A percentile compares a stretch with the other conserved stretches of the same genome.
phyloP scores from a whole-genome alignment of 64 coral and sea anemone genomes.

The Catalaphyllia jardinei region DNA sequence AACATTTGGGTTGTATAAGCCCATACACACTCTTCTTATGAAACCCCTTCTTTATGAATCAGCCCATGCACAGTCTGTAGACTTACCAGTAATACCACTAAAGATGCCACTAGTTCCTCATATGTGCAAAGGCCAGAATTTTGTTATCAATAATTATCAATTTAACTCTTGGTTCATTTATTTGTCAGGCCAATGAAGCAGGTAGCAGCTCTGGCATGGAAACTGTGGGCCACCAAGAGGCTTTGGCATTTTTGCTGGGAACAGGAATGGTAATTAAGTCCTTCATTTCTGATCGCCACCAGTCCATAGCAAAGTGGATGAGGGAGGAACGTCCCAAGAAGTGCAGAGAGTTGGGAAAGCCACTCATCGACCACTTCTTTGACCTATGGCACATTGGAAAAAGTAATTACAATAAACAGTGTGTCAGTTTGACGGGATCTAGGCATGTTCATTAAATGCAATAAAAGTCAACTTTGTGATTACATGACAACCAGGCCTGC shows the following conservation, averaged over 20 bases:
- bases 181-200: constrained; percentile 26
- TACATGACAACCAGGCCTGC: no score
- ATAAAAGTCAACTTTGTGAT: no score
- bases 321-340: constrained; percentile 18
- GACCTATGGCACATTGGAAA: constrained; percentile 54
- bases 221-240: constrained; percentile 25
- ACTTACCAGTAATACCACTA: not conserved
- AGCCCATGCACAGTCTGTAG: not conserved
- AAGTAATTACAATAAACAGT: no score
- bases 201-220: constrained; percentile 39
- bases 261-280: constrained; percentile 22
- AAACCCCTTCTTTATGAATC: not conserved
- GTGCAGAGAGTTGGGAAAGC: constrained; percentile 13
- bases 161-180: no score
- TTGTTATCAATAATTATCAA: not conserved
- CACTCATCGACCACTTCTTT: constrained; percentile 37
- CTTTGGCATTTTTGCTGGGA: not conserved
- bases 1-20: no score
- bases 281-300: constrained; percentile 30
- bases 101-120: no score
- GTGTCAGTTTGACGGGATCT: no score
- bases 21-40: no score
- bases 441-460: no score
- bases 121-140: no score
- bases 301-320: constrained; percentile 35